Base-by-base conservation (phyloP, 2,113 vertebrate species). In the Apeltes quadracus region DNA sequence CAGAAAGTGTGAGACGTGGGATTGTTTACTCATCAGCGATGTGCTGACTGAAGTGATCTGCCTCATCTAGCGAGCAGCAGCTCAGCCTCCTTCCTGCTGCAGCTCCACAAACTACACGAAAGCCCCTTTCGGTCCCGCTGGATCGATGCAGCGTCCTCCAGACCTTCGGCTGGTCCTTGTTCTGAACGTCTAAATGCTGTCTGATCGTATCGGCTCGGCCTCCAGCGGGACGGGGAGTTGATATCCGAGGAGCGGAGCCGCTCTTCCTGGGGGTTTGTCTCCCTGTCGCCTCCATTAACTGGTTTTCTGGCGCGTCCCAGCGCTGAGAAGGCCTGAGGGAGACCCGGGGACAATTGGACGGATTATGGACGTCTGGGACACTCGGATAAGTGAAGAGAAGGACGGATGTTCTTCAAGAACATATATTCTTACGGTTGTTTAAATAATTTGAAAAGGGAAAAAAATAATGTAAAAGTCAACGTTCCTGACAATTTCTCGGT, bases 11-110 rank as follows among this genome's bases (percentile, higher is more conserved):
- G 59, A 79, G 72, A 46, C 18, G 29, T 39, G 16, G 18, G 50
- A 56, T 72, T 79, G 76, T 86, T 80, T 84, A 69, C 73, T 84
- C 69, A 12, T 75, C 80, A 58, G 44, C 76, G 69, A 78, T 59
- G 67, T 69, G 67, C 79, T 75, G 79, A 81, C 80, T 76, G 61
- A 79, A 81, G 61, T 32, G 53, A 63, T 84, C 69, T 65, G 69
- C 56, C 58, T 70, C 74, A 64, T 72, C 58, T 73, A 81, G 75
- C 75, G 59, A 81, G 56, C 72, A 41, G 71, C 63, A 22, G 71
- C 77, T 57, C 56, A 46, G 0, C 57, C 32, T 64, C 51, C 69
- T 70, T 82, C 14, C 48, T 78, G 34, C 55, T 53, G 55, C 38
- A 12, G 14, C 1, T 29, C 53, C 25, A 25, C 14, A n/a, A 54